Percentiles rank a stretch among this genome's conserved stretches.
Evolutionary conservation across 2,888 invertebrate genomes (phyloP).

Genomic region (Xanthorhoe designata): DNA sequence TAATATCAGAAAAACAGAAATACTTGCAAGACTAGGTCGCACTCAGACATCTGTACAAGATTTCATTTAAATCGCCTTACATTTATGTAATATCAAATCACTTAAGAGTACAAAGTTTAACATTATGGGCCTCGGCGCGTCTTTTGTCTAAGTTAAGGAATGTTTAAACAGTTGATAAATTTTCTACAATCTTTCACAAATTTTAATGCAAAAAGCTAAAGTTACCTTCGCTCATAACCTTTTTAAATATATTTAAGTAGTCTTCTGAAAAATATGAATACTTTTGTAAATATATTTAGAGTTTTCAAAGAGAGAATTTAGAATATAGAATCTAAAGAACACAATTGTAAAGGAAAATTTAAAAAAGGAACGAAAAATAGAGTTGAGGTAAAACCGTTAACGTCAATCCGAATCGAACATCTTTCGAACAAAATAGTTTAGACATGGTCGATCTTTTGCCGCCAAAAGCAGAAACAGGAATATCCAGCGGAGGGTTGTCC

Average conservation of each 20-base stretch:
- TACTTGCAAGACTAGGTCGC: slow-evolving; percentile 70
- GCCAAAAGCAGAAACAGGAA: slow-evolving; percentile 77
- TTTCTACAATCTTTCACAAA: slow-evolving; percentile 38
- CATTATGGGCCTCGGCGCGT: slow-evolving; percentile 59
- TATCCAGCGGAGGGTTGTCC: slow-evolving; percentile 67
- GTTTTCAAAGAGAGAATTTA: background rate
- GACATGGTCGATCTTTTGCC: slow-evolving; percentile 72
- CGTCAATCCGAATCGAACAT: slow-evolving; percentile 23
- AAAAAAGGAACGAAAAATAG: slow-evolving; percentile 36
- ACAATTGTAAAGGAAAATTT: slow-evolving; percentile 30
- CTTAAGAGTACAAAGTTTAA: slow-evolving; percentile 48
- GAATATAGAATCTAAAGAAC: slow-evolving; percentile 10
- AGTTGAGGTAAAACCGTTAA: slow-evolving; percentile 21
- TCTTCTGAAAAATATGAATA: background rate
- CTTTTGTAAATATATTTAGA: background rate
- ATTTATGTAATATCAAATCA: slow-evolving; percentile 60
- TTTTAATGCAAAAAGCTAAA: slow-evolving; percentile 25
- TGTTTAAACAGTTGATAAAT: slow-evolving; percentile 45
- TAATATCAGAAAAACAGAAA: slow-evolving; percentile 62
- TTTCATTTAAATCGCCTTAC: slow-evolving; percentile 48
- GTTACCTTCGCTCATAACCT: slow-evolving; percentile 11
- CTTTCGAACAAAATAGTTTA: slow-evolving; percentile 42
- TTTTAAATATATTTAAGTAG: slow-evolving; percentile 1
- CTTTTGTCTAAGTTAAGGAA: slow-evolving; percentile 59
- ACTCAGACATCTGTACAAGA: slow-evolving; percentile 60